Percentiles rank a stretch among this genome's conserved stretches.
Evolutionary conservation across 2,888 invertebrate genomes (phyloP).

Genomic region (Drosophila colorata): DNA sequence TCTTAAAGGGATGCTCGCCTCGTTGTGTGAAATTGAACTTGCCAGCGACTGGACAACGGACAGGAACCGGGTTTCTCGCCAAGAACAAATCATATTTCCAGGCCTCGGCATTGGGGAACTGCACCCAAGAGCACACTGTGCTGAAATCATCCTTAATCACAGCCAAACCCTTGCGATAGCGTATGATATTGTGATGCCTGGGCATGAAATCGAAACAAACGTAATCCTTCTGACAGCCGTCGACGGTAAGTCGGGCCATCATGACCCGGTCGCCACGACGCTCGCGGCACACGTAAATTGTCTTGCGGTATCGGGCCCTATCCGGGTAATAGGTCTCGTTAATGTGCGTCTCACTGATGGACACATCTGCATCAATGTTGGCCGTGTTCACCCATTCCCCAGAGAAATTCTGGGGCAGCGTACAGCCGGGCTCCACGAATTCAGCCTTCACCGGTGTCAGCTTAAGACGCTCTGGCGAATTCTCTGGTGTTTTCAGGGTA

Average conservation of each 20-base stretch:
- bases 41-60: constrained; percentile 98
- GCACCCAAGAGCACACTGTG: constrained; percentile 97
- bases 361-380: constrained; percentile 97
- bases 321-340: constrained; percentile 98
- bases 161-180: constrained; percentile 94
- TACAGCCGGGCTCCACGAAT: constrained; percentile 95
- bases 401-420: constrained; percentile 96
- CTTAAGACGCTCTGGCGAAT: constrained; percentile 95
- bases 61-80: constrained; percentile 95
- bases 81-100: constrained; percentile 95
- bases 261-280: constrained; percentile 95
- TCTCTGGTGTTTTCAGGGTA: constrained; percentile 95
- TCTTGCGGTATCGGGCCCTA: constrained; percentile 93
- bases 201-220: constrained; percentile 98
- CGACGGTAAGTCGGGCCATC: constrained; percentile 98
- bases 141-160: constrained; percentile 96
- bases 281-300: constrained; percentile 97
- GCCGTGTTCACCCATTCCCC: constrained; percentile 99
- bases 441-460: constrained; percentile 95
- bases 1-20: constrained; percentile 96
- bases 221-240: constrained; percentile 98
- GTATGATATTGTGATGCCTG: constrained; percentile 97
- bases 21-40: constrained; percentile 97
- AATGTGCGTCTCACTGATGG: constrained; percentile 98
- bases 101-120: constrained; percentile 92